These are phyloP conservation scores for Mungos mungo DNA, from an alignment of 2,113 vertebrate genomes.

Conservation along the genomic window DNA sequence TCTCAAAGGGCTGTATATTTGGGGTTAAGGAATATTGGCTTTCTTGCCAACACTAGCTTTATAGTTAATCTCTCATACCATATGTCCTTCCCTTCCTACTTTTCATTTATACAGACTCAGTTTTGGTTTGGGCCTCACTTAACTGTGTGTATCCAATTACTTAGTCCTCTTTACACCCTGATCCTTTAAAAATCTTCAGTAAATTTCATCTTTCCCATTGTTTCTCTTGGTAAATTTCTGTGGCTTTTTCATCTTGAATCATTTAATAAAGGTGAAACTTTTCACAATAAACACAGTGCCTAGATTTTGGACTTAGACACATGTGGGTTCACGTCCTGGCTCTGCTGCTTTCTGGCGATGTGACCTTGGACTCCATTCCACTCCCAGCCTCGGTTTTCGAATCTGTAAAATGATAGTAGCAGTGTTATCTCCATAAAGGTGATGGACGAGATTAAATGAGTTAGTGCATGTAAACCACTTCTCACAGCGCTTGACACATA, in stretches of 20 bases:
- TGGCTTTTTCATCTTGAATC: not conserved
- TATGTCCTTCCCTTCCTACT: not conserved
- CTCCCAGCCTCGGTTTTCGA: not conserved
- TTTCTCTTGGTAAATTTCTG: constrained; percentile 1
- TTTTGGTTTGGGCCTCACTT: not conserved
- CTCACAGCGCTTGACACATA: not conserved
- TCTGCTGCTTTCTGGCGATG: not conserved
- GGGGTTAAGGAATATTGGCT: not conserved
- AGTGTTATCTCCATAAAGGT: not conserved
- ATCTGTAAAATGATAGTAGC: not conserved
- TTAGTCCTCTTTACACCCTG: not conserved
- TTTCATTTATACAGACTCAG: not conserved
- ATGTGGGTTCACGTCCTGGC: not conserved
- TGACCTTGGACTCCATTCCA: not conserved
- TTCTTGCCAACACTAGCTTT: not conserved
- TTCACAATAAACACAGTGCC: not conserved
- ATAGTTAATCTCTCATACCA: not conserved
- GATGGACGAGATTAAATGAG: not conserved
- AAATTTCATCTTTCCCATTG: not conserved
- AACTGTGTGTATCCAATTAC: not conserved
- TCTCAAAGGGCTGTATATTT: not conserved
- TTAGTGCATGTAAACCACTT: not conserved
- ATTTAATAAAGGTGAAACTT: constrained; percentile 4
- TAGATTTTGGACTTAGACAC: not conserved
- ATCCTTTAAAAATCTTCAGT: not conserved